phyloP scores from a whole-genome alignment of 2,888 invertebrate species.

The Tetropium fuscum region DNA sequence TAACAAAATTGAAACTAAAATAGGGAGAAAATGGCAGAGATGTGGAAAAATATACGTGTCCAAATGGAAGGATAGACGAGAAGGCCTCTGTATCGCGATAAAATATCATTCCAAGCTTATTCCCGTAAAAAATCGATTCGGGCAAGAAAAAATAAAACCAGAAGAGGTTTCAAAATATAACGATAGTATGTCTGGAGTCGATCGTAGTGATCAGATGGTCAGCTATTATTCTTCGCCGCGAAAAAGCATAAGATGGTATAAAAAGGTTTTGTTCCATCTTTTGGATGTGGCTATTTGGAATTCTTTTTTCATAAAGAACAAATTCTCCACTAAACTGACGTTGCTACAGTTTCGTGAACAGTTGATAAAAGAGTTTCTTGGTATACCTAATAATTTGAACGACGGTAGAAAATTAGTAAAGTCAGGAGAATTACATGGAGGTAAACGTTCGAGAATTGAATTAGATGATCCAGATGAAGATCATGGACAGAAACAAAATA shows the following conservation, averaged over 20 bases:
- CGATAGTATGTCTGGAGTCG: constrained; percentile 38
- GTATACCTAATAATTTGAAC: constrained; percentile 15
- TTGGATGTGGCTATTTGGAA: constrained; percentile 24
- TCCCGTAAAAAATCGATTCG: constrained; percentile 30
- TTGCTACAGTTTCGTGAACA: neutral
- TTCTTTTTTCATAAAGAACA: neutral
- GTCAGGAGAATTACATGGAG: constrained; percentile 1
- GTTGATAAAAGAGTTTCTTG: constrained; percentile 10
- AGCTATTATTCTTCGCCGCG: constrained; percentile 32
- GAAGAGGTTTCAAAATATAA: constrained; percentile 37
- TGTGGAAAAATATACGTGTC: constrained; percentile 1
- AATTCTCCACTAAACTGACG: neutral
- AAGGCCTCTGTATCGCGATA: constrained; percentile 16
- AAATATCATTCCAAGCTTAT: constrained; percentile 24
- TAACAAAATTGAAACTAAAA: constrained; percentile 6
- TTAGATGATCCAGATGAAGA: constrained; percentile 2
- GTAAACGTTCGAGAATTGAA: constrained; percentile 11
- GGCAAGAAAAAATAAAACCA: constrained; percentile 32
- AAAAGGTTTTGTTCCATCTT: constrained; percentile 35
- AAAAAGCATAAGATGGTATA: constrained; percentile 37
- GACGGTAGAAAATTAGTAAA: constrained; percentile 8
- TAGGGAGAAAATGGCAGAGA: constrained; percentile 15
- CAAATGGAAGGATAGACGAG: constrained; percentile 24
- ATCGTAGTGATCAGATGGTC: constrained; percentile 36
- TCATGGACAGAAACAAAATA: constrained; percentile 5